These are phyloP conservation scores for Drymonia ruficornis DNA, from an alignment of 2,888 invertebrate species.

Conservation along the genomic window DNA sequence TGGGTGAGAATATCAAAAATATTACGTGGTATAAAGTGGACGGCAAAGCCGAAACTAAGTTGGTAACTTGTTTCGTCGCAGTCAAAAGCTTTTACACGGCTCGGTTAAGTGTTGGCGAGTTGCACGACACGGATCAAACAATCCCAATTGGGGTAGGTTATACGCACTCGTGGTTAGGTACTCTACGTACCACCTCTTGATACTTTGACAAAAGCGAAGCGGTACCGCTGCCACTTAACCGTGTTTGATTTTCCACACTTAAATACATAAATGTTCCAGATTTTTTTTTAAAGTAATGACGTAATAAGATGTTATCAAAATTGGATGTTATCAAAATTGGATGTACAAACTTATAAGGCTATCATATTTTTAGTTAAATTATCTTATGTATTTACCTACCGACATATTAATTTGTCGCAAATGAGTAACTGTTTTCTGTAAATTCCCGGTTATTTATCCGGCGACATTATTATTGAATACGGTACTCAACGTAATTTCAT, in stretches of 20 bases:
- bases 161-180: no score
- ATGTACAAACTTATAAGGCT: no score
- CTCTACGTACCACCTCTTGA: background rate
- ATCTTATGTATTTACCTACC: no score
- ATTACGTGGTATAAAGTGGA: slow-evolving; percentile 4
- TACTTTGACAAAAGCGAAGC: background rate
- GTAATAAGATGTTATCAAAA: no score
- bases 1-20: slow-evolving; percentile 8
- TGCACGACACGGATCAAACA: slow-evolving; percentile 10
- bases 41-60: slow-evolving; percentile 8
- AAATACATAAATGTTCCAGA: background rate
- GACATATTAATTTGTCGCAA: no score
- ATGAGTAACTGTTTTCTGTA: no score
- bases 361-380: no score
- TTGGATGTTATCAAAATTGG: no score
- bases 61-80: slow-evolving; percentile 5
- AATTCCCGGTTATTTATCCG: no score
- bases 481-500: no score
- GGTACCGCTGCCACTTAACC: background rate
- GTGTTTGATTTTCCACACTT: background rate
- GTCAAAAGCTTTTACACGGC: slow-evolving; percentile 10
- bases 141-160: slow-evolving; percentile 5
- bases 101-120: slow-evolving; percentile 7
- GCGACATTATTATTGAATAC: no score
- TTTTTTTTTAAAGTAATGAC: no score